Evolutionary conservation across 2,797 vertebrate species (phyloP).

Genomic region (Sebastes goodei): DNA sequence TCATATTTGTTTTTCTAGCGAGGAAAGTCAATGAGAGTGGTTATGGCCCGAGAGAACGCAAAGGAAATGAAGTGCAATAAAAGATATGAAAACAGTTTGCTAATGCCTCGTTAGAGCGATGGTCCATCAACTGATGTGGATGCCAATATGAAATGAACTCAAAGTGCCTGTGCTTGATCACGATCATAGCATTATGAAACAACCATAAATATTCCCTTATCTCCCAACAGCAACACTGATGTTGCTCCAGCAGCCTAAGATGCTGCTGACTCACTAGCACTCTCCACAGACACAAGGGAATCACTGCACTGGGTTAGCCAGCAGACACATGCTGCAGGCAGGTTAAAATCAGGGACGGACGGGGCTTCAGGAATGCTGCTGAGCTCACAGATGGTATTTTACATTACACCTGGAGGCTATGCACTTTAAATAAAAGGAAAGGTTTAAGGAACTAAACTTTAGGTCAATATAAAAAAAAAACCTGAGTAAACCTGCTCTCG

Average conservation of each 20-base stretch:
- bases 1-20: not conserved
- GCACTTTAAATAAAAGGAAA: not conserved
- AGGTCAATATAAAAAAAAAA: not conserved
- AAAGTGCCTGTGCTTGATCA: constrained; percentile 6
- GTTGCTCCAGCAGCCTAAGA: not conserved
- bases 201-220: constrained; percentile 14
- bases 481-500: not conserved
- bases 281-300: constrained; percentile 40
- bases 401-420: not conserved
- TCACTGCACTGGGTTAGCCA: constrained; percentile 20
- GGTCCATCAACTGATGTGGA: not conserved
- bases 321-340: constrained; percentile 4
- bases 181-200: constrained; percentile 26
- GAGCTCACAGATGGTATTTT: constrained; percentile 9
- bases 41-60: not conserved
- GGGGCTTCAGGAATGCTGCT: constrained; percentile 22
- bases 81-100: not conserved
- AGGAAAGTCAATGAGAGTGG: not conserved
- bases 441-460: not conserved
- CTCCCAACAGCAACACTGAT: constrained; percentile 2
- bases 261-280: constrained; percentile 43
- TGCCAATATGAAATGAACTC: constrained; percentile 12
- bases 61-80: constrained; percentile 27
- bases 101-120: not conserved
- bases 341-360: not conserved